Evolutionary conservation across 2,113 vertebrate species (phyloP).

Genomic region (Phalacrocorax pelagicus): DNA sequence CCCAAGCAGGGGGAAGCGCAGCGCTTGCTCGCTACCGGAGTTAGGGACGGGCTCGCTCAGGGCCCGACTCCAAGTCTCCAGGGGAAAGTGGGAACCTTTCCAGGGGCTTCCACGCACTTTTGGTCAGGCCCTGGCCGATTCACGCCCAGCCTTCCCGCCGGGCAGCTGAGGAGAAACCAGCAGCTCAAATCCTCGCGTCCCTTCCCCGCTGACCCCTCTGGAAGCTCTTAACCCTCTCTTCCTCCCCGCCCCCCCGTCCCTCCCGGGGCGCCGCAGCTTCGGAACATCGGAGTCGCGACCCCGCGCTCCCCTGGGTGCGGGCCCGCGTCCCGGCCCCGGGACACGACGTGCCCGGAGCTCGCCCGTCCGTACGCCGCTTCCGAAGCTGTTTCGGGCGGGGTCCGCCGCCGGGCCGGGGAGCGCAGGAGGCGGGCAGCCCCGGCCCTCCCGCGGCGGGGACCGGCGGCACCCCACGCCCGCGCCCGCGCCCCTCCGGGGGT

Average conservation of each 20-base stretch:
- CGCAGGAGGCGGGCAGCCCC: neutral
- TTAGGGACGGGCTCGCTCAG: neutral
- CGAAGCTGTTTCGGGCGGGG: neutral
- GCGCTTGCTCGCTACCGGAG: neutral
- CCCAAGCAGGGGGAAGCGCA: neutral
- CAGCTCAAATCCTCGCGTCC: neutral
- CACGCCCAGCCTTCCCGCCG: neutral
- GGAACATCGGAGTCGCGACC: neutral
- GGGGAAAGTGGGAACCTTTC: conserved; percentile 42
- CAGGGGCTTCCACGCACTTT: conserved; percentile 47
- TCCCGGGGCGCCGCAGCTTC: neutral
- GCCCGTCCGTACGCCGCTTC: neutral
- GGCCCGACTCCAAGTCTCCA: conserved; percentile 29
- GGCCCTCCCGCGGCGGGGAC: neutral
- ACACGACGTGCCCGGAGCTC: neutral
- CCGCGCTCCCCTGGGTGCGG: neutral
- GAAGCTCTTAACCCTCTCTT: neutral
- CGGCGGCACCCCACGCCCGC: too few species aligned
- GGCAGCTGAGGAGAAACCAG: neutral
- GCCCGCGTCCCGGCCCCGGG: neutral
- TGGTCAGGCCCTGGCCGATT: neutral
- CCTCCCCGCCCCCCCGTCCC: neutral
- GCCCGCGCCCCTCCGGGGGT: too few species aligned
- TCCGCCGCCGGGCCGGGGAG: neutral
- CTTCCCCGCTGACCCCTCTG: neutral